A percentile compares a stretch with the other conserved stretches of the same genome.
Evolutionary conservation across 2,797 vertebrate species (phyloP).

Genomic region (Paguma larvata): DNA sequence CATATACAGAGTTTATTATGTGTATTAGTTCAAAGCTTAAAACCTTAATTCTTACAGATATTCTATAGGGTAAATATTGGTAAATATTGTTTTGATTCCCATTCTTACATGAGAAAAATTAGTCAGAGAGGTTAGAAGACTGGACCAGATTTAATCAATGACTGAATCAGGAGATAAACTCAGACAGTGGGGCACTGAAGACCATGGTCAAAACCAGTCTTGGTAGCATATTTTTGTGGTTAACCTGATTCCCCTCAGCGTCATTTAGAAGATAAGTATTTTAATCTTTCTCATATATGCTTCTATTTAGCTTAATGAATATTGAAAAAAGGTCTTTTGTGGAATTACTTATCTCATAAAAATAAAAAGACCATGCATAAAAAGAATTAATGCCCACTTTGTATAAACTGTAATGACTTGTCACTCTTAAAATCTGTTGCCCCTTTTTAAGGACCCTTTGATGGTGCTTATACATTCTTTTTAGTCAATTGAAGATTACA

Average conservation of each 20-base stretch:
- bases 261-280: not conserved
- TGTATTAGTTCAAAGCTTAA: not conserved
- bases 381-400: not conserved
- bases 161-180: rapidly evolving
- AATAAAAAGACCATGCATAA: not conserved
- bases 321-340: not conserved
- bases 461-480: not conserved
- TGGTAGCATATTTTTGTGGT: not conserved
- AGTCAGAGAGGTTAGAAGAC: not conserved
- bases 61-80: not conserved
- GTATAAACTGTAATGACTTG: not conserved
- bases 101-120: not conserved
- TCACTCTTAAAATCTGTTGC: not conserved
- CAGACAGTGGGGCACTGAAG: rapidly evolving
- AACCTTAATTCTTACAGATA: not conserved
- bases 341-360: not conserved
- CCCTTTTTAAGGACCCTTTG: not conserved
- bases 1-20: no score
- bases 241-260: not conserved
- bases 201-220: rapidly evolving
- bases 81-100: not conserved
- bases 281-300: not conserved
- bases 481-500: not conserved
- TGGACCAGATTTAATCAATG: not conserved
- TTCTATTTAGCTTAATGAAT: not conserved